Percentiles rank a stretch among this genome's conserved stretches.
Conservation (phyloP, 2,113 vertebrate species). For the Sialia sialis region DNA sequence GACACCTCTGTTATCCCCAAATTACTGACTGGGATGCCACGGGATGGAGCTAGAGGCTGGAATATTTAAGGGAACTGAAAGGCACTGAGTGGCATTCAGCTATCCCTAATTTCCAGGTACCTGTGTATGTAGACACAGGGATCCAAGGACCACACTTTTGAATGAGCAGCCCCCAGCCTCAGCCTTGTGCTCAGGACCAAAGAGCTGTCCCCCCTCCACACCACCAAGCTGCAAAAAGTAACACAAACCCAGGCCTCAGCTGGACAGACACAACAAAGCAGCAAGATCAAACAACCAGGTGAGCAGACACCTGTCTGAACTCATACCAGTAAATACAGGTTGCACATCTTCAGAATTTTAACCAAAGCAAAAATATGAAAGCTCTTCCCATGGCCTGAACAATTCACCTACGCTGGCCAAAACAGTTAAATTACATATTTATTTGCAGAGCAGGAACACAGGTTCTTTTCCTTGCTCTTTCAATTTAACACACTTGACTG, state of each 20-base stretch:
- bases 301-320: neutral
- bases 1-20: neutral
- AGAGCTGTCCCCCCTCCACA: neutral
- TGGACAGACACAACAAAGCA: neutral
- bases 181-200: neutral
- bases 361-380: neutral
- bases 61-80: neutral
- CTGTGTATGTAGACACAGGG: neutral
- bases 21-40: neutral
- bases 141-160: neutral
- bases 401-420: neutral
- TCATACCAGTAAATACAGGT: constrained; percentile 33
- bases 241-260: neutral
- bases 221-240: neutral
- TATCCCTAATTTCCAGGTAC: neutral
- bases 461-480: neutral
- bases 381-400: neutral
- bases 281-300: constrained; percentile 1
- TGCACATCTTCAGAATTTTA: neutral
- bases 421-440: neutral
- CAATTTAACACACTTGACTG: neutral
- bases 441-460: neutral
- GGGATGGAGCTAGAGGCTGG: neutral
- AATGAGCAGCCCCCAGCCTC: neutral
- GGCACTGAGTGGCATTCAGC: neutral